These are phyloP conservation scores for Thalpophila matura DNA, from an alignment of 2,888 invertebrate genomes.

Conservation along the genomic window DNA sequence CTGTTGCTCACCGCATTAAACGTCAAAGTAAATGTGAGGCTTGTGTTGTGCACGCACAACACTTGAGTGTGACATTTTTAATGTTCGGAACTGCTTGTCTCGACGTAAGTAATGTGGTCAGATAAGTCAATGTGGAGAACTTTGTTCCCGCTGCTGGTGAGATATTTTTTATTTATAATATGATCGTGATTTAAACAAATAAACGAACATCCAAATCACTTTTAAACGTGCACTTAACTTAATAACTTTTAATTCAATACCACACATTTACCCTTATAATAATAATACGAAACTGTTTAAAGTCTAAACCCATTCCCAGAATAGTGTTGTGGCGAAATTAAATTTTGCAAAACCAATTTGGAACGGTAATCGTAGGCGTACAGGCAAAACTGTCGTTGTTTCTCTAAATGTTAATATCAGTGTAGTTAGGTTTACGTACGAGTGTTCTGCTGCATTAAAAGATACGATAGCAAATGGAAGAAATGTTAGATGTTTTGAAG, in stretches of 20 bases:
- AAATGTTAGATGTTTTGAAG: constrained; percentile 1
- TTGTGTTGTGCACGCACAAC: too few species aligned
- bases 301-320: constrained; percentile 30
- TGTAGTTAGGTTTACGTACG: constrained; percentile 25
- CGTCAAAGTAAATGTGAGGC: too few species aligned
- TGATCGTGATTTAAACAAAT: too few species aligned
- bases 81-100: too few species aligned
- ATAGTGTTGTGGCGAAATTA: constrained; percentile 59
- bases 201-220: not conserved
- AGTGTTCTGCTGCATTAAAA: constrained; percentile 40
- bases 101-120: too few species aligned
- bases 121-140: too few species aligned
- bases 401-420: constrained; percentile 24
- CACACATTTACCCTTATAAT: constrained; percentile 18
- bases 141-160: too few species aligned
- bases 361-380: constrained; percentile 44
- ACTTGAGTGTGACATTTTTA: too few species aligned
- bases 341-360: constrained; percentile 62
- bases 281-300: constrained; percentile 36
- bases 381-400: constrained; percentile 39
- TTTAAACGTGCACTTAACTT: constrained; percentile 4
- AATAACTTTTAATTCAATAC: constrained; percentile 38
- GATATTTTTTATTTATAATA: too few species aligned
- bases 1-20: too few species aligned
- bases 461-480: constrained; percentile 18